Evolutionary conservation across 2,113 vertebrate species (phyloP).

Genomic region (Cephalopholis sonnerati): DNA sequence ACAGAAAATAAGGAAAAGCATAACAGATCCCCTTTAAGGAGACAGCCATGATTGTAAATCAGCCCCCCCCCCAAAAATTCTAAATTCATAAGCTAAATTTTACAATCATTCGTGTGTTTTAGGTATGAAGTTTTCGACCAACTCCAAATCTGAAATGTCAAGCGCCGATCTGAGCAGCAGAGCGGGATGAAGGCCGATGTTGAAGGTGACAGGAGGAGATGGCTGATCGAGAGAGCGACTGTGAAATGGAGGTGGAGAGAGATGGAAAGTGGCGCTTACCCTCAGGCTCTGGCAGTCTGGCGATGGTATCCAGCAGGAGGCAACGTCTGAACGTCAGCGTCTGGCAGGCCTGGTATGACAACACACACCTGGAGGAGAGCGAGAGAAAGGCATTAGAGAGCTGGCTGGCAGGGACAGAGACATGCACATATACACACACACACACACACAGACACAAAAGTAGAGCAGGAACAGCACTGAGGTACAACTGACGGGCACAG

Average conservation of each 20-base stretch:
- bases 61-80: neutral
- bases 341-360: constrained; percentile 97
- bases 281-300: constrained; percentile 90
- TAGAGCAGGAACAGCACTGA: constrained; percentile 54
- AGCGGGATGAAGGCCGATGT: constrained; percentile 39
- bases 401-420: constrained; percentile 50
- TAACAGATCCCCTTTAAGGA: neutral
- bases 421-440: constrained; percentile 1
- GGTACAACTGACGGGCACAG: constrained; percentile 46
- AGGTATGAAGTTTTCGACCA: constrained; percentile 10
- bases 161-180: constrained; percentile 33
- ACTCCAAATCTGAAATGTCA: constrained; percentile 24
- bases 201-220: constrained; percentile 72
- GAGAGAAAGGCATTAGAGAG: constrained; percentile 62
- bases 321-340: constrained; percentile 93
- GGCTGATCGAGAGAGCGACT: constrained; percentile 75
- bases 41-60: neutral
- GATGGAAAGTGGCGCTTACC: constrained; percentile 86
- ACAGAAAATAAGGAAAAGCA: too few species aligned
- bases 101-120: constrained; percentile 5
- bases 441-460: neutral
- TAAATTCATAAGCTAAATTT: neutral
- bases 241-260: constrained; percentile 57
- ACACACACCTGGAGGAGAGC: constrained; percentile 90
- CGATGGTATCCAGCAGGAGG: constrained; percentile 94